These are phyloP conservation scores for Trigoniulus corallinus DNA, from an alignment of 1,140 invertebrate genomes.

Conservation along the genomic window DNA sequence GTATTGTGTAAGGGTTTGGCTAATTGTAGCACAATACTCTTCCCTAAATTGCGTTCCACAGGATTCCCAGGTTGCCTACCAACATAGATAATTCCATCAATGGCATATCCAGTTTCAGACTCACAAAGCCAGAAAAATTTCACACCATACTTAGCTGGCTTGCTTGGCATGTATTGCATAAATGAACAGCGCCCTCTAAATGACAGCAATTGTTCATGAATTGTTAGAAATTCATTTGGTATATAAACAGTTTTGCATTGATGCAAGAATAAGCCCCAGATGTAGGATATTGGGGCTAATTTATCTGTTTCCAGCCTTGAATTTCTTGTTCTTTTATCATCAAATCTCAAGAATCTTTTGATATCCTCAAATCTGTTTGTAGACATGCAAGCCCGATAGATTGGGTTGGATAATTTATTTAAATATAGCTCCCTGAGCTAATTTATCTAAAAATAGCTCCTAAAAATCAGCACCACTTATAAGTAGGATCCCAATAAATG, in stretches of 20 bases:
- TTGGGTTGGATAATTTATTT: too few relatives aligned
- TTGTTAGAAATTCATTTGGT: constrained; percentile 8
- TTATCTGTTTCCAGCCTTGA: constrained; percentile 12
- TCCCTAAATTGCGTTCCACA: neutral
- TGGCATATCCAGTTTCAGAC: neutral
- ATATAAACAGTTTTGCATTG: constrained; percentile 9
- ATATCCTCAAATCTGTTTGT: too few relatives aligned
- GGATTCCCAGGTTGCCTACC: neutral
- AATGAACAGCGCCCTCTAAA: too few relatives aligned
- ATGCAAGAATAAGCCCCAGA: constrained; percentile 12
- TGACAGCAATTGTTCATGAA: constrained; percentile 22
- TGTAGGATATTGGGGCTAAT: constrained; percentile 14
- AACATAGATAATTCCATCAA: neutral
- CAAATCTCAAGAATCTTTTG: constrained; percentile 14
- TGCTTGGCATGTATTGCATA: constrained; percentile 5
- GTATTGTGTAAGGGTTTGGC: constrained; percentile 1
- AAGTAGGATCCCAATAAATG: too few relatives aligned
- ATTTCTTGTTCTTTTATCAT: constrained; percentile 14
- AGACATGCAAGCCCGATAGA: too few relatives aligned
- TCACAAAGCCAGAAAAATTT: neutral
- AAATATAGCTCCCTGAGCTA: too few relatives aligned
- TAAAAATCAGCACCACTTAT: too few relatives aligned
- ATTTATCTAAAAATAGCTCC: too few relatives aligned
- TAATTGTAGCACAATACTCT: too few relatives aligned
- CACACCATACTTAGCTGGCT: constrained; percentile 1